phyloP scores from a whole-genome alignment of 2,797 vertebrate genomes.

The Heteromormyrus szaboi region DNA sequence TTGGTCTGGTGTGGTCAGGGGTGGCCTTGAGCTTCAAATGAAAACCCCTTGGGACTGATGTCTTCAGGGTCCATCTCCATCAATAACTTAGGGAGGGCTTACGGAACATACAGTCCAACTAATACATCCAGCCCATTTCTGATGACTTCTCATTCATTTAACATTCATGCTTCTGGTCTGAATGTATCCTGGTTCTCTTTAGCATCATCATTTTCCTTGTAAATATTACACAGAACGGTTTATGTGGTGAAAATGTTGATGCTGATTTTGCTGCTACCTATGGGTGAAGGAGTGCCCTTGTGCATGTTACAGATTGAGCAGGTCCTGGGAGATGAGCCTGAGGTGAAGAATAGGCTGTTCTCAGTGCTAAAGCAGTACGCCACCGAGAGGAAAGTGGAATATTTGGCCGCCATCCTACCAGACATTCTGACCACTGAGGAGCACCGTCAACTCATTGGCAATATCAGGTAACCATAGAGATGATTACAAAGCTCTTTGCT shows the following conservation, averaged over 20 bases:
- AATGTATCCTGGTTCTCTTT: background rate
- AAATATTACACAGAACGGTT: background rate
- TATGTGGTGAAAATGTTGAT: background rate
- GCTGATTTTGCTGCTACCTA: background rate
- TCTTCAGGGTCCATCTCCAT: background rate
- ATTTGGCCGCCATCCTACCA: conserved; percentile 76
- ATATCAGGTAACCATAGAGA: conserved; percentile 74
- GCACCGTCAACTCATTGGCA: conserved; percentile 77
- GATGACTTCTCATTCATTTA: background rate
- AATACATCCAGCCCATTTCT: background rate
- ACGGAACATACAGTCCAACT: background rate
- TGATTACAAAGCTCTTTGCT: background rate
- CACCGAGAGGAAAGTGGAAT: conserved; percentile 78
- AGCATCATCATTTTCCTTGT: background rate
- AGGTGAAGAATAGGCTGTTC: conserved; percentile 82
- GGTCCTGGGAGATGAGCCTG: conserved; percentile 71
- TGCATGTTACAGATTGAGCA: conserved; percentile 72
- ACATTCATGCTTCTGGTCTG: background rate
- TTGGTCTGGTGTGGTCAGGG: background rate
- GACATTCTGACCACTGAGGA: conserved; percentile 73
- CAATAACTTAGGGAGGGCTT: background rate
- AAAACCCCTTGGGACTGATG: background rate
- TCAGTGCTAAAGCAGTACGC: conserved; percentile 85
- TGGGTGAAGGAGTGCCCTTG: background rate
- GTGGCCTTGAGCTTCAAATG: background rate